Evolutionary conservation across 2,113 vertebrate species (phyloP).

Genomic region (Erinaceus europaeus): DNA sequence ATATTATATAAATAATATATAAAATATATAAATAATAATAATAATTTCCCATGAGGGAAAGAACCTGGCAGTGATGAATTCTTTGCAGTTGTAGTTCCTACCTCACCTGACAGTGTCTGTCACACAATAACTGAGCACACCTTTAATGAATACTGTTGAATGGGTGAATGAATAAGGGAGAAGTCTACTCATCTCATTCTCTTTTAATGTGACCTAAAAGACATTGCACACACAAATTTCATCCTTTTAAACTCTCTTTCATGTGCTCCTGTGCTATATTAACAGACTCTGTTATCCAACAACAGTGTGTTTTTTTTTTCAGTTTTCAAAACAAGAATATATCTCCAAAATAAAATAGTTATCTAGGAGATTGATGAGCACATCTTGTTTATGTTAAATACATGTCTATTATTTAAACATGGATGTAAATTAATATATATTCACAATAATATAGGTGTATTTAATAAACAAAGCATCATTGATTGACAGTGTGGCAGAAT

Average conservation of each 20-base stretch:
- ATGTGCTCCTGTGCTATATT: accelerated
- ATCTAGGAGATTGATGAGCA: not conserved
- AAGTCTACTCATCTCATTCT: not conserved
- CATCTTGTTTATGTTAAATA: not conserved
- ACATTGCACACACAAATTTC: not conserved
- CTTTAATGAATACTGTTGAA: not conserved
- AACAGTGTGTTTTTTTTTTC: not conserved
- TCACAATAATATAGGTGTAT: not conserved
- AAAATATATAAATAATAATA: too few species aligned
- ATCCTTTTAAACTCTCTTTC: not conserved
- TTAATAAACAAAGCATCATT: not conserved
- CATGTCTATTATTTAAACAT: not conserved
- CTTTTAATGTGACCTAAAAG: not conserved
- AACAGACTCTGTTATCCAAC: not conserved
- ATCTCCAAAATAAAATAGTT: not conserved
- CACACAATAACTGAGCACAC: not conserved
- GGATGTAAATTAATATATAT: not conserved
- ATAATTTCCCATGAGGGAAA: constrained; percentile 47
- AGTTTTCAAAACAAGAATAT: not conserved
- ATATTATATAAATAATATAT: too few species aligned
- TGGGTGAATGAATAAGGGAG: not conserved
- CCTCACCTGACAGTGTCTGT: not conserved
- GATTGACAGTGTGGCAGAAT: not conserved
- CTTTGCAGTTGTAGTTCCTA: not conserved
- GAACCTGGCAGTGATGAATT: constrained; percentile 15